Base-by-base conservation (phyloP, 2,797 vertebrate species). In the Brachyalestes nurse region DNA sequence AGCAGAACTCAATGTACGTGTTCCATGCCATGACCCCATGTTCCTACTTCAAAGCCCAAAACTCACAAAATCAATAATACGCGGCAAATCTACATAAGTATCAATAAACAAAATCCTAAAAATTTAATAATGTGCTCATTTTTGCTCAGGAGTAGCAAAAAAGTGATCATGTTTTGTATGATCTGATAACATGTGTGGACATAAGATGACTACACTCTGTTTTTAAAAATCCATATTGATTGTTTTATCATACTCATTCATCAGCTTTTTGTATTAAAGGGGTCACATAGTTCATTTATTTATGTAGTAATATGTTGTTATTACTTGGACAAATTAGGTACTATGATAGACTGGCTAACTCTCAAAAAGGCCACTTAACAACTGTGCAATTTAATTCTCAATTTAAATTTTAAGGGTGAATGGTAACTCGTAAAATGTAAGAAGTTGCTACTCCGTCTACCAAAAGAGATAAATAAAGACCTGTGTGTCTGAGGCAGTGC, bases 1-100 rank as follows among this genome's bases (percentile, higher is more conserved):
- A 73, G 61, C 21, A 55, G 57, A 76, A 53, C 64, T 60, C 42
- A 57, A 51, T 69, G 74, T 75, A 40, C 53, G n/a, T 62, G 49
- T 21, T 21, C 57, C 42, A 47, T n/a, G 14, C 9, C 40, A 76
- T 51, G 17, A 17, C 57, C 53, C 57, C 71, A 65, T 34, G 10
- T 8, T 60, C 4, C 12, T 57, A 2, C 34, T 34, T 34, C 34
- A 70, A 40, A 72, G 49, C 21, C 34, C 17, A 42, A 28, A 42
- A 34, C 13, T 45, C 57, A 61, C 51, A 42, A 34, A 34, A 34
- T 58, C 28, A 40, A 7, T 2, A 28, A 9, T 6, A 5, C 19
- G 25, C 16, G 16, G 3, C 14, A 17, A 7, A n/a, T 4, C 3
- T 64, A 19, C 38, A 73, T 42, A 79, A 72, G n/a, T 6, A 34